Conservation (phyloP, 2,113 vertebrate genomes). For the Lates calcarifer region DNA sequence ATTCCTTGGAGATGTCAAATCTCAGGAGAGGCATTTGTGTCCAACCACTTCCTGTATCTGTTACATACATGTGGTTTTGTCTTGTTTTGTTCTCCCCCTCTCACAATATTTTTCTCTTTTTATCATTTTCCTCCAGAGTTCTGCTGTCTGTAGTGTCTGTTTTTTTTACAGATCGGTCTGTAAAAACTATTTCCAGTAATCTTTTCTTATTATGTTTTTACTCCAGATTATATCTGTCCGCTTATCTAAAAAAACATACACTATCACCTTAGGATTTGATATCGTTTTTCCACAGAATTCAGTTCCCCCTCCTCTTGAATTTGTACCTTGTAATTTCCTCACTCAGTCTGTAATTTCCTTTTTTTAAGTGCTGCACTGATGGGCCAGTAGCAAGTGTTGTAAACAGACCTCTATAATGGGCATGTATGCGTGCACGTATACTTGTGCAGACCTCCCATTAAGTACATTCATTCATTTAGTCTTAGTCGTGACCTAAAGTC, state of each 20-base stretch:
- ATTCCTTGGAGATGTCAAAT: conserved; percentile 30
- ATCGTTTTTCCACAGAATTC: conserved; percentile 20
- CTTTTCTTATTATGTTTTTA: not conserved
- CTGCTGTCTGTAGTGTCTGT: not conserved
- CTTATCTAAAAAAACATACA: not conserved
- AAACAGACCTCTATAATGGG: conserved; percentile 36
- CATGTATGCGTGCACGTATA: not conserved
- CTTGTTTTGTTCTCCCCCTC: not conserved
- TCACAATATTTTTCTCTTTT: not conserved
- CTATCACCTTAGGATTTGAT: not conserved
- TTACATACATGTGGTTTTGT: conserved; percentile 2
- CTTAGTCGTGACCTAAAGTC: not conserved
- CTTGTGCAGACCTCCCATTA: not conserved
- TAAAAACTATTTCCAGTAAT: not conserved
- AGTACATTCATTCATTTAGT: not conserved
- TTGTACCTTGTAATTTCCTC: conserved; percentile 51
- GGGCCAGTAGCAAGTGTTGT: not conserved
- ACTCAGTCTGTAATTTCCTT: conserved; percentile 56
- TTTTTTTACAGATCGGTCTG: not conserved
- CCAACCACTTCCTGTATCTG: conserved; percentile 48
- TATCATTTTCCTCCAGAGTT: conserved; percentile 1
- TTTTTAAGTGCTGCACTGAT: conserved; percentile 26
- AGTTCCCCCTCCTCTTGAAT: not conserved
- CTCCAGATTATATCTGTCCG: conserved; percentile 1
- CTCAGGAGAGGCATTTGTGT: conserved; percentile 35